Base-by-base conservation (phyloP, 2,113 vertebrate species). In the Malurus alboscapulatus region DNA sequence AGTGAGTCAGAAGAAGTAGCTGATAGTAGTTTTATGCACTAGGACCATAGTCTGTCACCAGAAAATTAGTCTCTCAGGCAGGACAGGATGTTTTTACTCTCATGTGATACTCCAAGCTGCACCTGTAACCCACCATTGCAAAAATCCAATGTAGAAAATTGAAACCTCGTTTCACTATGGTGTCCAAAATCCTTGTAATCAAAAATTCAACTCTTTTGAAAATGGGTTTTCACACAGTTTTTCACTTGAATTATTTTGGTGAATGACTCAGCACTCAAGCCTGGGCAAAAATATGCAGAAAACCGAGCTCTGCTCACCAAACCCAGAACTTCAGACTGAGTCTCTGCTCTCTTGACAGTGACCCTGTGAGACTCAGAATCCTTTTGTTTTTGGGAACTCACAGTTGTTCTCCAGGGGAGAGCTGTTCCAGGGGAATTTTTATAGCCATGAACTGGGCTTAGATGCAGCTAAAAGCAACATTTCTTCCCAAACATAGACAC, bases 401-500 rank as follows among this genome's bases (percentile, higher is more conserved):
- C 0, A 1, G 9, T 36, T 92, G 6, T 72, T 94, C 80, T 92
- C 36, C 48, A 38, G 38, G 38, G 38, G 38, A 38, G 38, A 38
- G 38, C 38, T 38, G 38, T 91, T 84, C 51, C 32, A 81, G 61
- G 66, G 68, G 72, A 87, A 69, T 84, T 57, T 85, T 26, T 79
- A 34, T 59, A 73, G 12, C 6, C 5, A 1, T 65, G n/a, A 88
- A 10, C 8, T 87, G 26, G 81, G 34, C 73, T 94, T 87, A 85
- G 69, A 73, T 81, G 93, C 75, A 90, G 36, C 90, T 91, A 87
- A 92, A 61, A 89, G 38, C 21, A 84, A 69, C 61, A 93, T 34
- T 92, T 80, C 94, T 93, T 95, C 68, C 59, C 48, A 94, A 86
- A 89, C 12, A 90, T 13, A 90, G 42, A 65, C 32, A 81, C 7